Evolutionary conservation across 2,797 vertebrate genomes (phyloP).

Genomic region (Hydrolagus colliei): DNA sequence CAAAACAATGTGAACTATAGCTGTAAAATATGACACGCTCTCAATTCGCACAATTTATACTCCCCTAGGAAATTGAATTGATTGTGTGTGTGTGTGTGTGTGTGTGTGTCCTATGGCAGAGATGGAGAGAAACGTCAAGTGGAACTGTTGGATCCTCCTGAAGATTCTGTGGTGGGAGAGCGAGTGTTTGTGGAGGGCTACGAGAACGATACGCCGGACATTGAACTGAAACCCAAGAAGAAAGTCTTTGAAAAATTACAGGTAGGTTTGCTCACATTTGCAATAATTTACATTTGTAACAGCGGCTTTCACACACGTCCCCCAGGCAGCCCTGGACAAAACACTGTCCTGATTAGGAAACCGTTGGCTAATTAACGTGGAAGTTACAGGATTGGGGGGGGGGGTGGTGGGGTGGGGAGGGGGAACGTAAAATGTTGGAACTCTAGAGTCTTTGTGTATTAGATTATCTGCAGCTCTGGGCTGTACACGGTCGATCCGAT

Average conservation of each 20-base stretch:
- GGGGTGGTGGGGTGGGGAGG: no score
- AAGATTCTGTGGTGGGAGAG: conserved; percentile 75
- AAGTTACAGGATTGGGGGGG: neutral
- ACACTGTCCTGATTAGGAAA: neutral
- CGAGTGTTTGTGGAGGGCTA: conserved; percentile 81
- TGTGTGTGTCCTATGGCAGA: conserved; percentile 45
- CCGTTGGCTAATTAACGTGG: neutral
- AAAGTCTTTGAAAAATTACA: conserved; percentile 95
- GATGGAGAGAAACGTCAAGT: conserved; percentile 70
- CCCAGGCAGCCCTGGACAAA: neutral
- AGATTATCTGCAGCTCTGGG: neutral
- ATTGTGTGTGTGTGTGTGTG: no score
- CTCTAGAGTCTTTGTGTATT: neutral
- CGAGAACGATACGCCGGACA: conserved; percentile 70
- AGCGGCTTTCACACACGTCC: neutral
- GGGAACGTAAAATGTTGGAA: neutral
- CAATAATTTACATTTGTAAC: neutral
- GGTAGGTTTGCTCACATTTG: conserved; percentile 63
- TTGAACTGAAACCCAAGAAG: conserved; percentile 90
- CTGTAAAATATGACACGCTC: no score
- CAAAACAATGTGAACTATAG: no score
- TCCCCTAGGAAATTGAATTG: no score
- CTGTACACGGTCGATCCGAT: neutral
- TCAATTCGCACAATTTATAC: no score
- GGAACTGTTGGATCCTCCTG: conserved; percentile 84